A percentile compares a stretch with the other conserved stretches of the same genome.
These are phyloP conservation scores for Diogma glabrata DNA, from an alignment of 2,888 invertebrate genomes.

Conservation along the genomic window DNA sequence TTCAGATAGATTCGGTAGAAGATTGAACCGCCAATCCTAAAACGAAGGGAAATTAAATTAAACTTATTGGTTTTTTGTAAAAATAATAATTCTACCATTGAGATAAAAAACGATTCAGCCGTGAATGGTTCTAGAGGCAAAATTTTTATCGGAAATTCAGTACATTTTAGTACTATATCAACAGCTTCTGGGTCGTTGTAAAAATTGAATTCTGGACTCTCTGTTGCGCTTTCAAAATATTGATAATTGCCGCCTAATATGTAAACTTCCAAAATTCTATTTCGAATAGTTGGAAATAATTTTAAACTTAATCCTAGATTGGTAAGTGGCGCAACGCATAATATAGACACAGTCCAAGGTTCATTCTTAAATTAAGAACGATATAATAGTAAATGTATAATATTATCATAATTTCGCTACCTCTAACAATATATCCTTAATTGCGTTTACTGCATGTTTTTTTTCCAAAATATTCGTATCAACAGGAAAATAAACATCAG, in stretches of 20 bases:
- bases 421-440: neutral
- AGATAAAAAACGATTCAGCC: slow-evolving; percentile 27
- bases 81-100: too few relatives aligned
- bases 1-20: too few relatives aligned
- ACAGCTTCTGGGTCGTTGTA: slow-evolving; percentile 66
- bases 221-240: slow-evolving; percentile 48
- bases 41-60: too few relatives aligned
- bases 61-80: too few relatives aligned
- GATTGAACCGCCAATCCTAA: too few relatives aligned
- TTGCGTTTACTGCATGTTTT: neutral
- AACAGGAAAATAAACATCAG: neutral
- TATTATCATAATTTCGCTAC: neutral
- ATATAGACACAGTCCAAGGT: neutral
- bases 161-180: slow-evolving; percentile 51
- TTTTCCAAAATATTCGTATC: neutral
- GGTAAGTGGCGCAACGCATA: slow-evolving; percentile 56
- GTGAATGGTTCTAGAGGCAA: slow-evolving; percentile 60
- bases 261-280: slow-evolving; percentile 52
- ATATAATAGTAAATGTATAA: neutral
- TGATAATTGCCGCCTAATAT: slow-evolving; percentile 63
- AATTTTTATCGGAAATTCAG: slow-evolving; percentile 44
- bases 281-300: slow-evolving; percentile 51
- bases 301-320: slow-evolving; percentile 65
- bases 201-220: slow-evolving; percentile 67
- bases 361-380: neutral